These are phyloP conservation scores for Alcedo quadribrachys DNA, from an alignment of 2,797 vertebrate genomes.

Conservation along the genomic window DNA sequence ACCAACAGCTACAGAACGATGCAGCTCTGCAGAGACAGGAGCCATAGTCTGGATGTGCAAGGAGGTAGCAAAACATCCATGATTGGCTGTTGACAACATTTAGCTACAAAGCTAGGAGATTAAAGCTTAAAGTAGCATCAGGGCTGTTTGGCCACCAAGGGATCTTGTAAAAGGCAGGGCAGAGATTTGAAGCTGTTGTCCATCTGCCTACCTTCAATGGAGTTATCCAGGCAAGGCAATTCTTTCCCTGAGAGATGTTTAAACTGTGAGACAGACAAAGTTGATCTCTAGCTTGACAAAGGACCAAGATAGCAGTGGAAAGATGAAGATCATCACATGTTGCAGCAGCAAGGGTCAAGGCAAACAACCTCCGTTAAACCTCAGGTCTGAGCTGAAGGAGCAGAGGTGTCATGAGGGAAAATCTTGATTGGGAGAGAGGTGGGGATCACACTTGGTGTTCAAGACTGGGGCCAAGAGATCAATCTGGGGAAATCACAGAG, in stretches of 20 bases:
- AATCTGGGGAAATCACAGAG: background rate
- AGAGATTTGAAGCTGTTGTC: background rate
- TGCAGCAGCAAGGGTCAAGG: background rate
- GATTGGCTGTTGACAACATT: background rate
- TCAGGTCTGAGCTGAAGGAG: background rate
- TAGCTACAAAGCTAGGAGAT: background rate
- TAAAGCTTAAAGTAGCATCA: background rate
- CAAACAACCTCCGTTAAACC: background rate
- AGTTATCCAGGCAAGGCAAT: background rate
- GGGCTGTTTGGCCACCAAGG: background rate
- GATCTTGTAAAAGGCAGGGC: background rate
- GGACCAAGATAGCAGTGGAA: background rate
- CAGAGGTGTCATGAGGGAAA: background rate
- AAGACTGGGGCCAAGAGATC: background rate
- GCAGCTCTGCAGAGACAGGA: background rate
- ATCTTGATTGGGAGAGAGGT: accelerated
- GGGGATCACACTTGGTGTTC: accelerated
- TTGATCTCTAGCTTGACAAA: background rate
- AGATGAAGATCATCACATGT: background rate
- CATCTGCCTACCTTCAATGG: background rate
- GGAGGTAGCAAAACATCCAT: background rate
- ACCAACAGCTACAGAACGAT: background rate
- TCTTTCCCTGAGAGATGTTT: background rate
- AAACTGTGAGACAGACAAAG: background rate
- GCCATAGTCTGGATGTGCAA: accelerated